Evolutionary conservation across 2,797 vertebrate genomes (phyloP).

Genomic region (Hemitrygon akajei): DNA sequence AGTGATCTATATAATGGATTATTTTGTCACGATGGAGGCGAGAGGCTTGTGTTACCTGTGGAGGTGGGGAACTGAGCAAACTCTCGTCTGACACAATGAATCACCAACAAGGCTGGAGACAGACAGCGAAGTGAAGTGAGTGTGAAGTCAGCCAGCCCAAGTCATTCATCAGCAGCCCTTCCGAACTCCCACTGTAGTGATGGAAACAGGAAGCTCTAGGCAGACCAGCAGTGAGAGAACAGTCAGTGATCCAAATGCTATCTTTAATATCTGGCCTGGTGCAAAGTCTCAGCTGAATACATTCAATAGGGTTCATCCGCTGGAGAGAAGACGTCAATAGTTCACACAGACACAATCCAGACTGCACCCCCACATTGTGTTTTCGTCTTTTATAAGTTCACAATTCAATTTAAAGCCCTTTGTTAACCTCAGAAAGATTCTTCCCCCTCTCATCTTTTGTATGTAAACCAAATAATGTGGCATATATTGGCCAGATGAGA

Average conservation of each 20-base stretch:
- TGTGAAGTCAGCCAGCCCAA: slow-evolving; percentile 43
- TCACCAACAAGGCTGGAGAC: slow-evolving; percentile 45
- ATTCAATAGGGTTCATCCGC: slow-evolving; percentile 41
- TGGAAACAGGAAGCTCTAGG: slow-evolving; percentile 47
- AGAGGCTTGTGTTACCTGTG: slow-evolving; percentile 41
- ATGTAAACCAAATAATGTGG: slow-evolving; percentile 38
- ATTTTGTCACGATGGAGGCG: slow-evolving; percentile 38
- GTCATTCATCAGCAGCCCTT: slow-evolving; percentile 55
- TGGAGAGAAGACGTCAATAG: slow-evolving; percentile 41
- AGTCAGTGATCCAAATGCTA: slow-evolving; percentile 55
- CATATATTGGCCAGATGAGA: slow-evolving; percentile 3
- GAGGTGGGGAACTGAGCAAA: slow-evolving; percentile 40
- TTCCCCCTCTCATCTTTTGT: slow-evolving; percentile 29
- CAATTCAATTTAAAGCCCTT: slow-evolving; percentile 40
- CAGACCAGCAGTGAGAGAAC: slow-evolving; percentile 47
- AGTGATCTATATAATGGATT: slow-evolving; percentile 27
- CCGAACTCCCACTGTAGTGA: slow-evolving; percentile 52
- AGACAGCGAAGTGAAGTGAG: slow-evolving; percentile 43
- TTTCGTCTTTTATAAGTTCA: slow-evolving; percentile 41
- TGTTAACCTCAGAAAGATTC: slow-evolving; percentile 40
- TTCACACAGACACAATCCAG: slow-evolving; percentile 40
- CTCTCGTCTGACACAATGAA: slow-evolving; percentile 40
- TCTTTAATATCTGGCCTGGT: slow-evolving; percentile 43
- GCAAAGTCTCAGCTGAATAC: slow-evolving; percentile 44
- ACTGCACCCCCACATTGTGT: slow-evolving; percentile 38